Conservation (phyloP, 2,113 vertebrate species). For the Fulmarus glacialis region DNA sequence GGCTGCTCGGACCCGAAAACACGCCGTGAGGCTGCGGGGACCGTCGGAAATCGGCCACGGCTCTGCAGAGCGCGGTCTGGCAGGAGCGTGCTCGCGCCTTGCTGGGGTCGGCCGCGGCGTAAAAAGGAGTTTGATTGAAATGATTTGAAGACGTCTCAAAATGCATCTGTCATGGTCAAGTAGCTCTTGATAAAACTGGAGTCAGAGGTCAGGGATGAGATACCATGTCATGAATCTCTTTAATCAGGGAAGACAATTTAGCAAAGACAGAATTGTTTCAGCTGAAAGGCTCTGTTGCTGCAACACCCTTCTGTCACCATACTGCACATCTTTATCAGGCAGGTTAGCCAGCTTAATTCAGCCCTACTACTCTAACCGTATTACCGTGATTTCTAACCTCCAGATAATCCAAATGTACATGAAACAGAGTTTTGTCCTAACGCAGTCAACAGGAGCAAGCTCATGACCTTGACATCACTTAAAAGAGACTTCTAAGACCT, state of each 20-base stretch:
- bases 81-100: too few species aligned
- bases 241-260: background rate
- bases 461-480: background rate
- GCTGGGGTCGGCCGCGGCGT: fast-evolving
- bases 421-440: background rate
- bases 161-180: fast-evolving
- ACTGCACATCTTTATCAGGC: too few species aligned
- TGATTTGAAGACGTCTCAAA: fast-evolving
- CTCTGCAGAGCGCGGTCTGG: background rate
- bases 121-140: fast-evolving
- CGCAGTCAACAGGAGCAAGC: background rate
- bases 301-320: background rate
- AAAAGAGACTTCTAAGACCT: background rate
- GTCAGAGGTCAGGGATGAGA: background rate
- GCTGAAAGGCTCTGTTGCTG: background rate
- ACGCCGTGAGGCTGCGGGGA: fast-evolving
- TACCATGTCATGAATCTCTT: fast-evolving
- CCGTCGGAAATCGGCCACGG: too few species aligned
- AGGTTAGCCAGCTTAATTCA: background rate
- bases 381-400: background rate
- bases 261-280: background rate
- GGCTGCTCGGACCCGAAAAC: fast-evolving
- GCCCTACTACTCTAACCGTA: background rate
- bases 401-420: background rate
- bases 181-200: background rate